Evolutionary conservation across 64 coral and sea anemone genomes (phyloP).

Genomic region (Acropora yongei): DNA sequence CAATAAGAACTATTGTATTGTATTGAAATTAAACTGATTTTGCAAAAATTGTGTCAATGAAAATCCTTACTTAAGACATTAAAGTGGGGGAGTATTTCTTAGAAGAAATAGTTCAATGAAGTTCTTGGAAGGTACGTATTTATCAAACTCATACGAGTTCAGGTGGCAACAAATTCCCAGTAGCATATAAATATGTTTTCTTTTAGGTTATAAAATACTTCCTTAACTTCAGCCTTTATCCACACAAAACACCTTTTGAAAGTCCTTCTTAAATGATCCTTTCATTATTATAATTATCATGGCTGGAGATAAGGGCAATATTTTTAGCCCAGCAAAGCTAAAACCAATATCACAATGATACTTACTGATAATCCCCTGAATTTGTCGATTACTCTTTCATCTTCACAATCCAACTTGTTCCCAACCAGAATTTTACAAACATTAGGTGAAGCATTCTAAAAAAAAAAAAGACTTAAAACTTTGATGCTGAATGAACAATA

Average conservation of each 20-base stretch:
- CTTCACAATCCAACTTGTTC: slow-evolving; percentile 92
- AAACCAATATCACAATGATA: neutral
- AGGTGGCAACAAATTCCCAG: neutral
- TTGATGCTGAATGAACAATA: neutral
- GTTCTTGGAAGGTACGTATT: no score
- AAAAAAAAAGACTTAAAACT: neutral
- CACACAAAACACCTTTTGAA: neutral
- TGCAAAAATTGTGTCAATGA: no score
- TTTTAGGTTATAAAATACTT: neutral
- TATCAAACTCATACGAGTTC: no score
- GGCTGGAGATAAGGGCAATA: neutral
- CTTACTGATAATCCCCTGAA: slow-evolving; percentile 81
- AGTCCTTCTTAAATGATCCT: neutral
- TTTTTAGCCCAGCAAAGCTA: no score
- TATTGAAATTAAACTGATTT: no score
- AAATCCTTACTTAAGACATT: no score
- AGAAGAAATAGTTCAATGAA: no score
- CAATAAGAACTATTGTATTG: no score
- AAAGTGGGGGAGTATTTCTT: no score
- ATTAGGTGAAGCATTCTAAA: slow-evolving; percentile 90
- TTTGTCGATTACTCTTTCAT: slow-evolving; percentile 80
- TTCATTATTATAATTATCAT: no score
- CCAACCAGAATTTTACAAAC: slow-evolving; percentile 96
- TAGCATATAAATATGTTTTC: neutral
- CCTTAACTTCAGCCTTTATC: neutral